phyloP scores from a whole-genome alignment of 2,797 vertebrate genomes.

The Pipistrellus nathusii region DNA sequence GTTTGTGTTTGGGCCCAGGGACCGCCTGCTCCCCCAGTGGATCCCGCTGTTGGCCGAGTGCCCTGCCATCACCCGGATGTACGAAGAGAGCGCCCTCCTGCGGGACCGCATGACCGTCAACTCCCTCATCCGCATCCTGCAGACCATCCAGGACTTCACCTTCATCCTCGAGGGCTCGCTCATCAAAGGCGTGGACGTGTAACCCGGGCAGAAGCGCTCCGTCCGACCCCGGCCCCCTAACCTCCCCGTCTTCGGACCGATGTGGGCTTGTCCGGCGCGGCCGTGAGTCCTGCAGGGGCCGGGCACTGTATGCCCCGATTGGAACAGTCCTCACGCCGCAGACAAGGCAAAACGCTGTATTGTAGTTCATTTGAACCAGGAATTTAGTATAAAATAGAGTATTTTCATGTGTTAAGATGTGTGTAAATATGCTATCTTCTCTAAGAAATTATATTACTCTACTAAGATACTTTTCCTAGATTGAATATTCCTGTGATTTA shows the following conservation, averaged over 20 bases:
- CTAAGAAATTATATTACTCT: conserved; percentile 88
- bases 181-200: conserved; percentile 97
- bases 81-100: conserved; percentile 95
- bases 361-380: conserved; percentile 90
- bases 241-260: conserved; percentile 24
- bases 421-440: conserved; percentile 91
- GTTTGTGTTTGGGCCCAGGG: conserved; percentile 88
- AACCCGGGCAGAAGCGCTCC: conserved; percentile 81
- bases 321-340: conserved; percentile 79
- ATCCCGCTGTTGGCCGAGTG: conserved; percentile 95
- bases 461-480: conserved; percentile 88
- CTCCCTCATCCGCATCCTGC: conserved; percentile 94
- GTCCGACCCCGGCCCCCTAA: conserved; percentile 65
- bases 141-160: conserved; percentile 95
- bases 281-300: conserved; percentile 78
- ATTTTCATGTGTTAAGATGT: conserved; percentile 91
- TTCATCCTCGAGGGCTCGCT: conserved; percentile 95
- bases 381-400: conserved; percentile 92
- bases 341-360: conserved; percentile 85
- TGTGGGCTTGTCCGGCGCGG: conserved; percentile 75
- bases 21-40: conserved; percentile 95
- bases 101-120: conserved; percentile 93
- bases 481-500: conserved; percentile 86
- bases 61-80: conserved; percentile 92
- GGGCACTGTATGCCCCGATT: not conserved